Evolutionary conservation across 2,888 invertebrate genomes (phyloP), one percentile per base, ranked within the genome.

Genomic region (Andrena flavipes): DNA sequence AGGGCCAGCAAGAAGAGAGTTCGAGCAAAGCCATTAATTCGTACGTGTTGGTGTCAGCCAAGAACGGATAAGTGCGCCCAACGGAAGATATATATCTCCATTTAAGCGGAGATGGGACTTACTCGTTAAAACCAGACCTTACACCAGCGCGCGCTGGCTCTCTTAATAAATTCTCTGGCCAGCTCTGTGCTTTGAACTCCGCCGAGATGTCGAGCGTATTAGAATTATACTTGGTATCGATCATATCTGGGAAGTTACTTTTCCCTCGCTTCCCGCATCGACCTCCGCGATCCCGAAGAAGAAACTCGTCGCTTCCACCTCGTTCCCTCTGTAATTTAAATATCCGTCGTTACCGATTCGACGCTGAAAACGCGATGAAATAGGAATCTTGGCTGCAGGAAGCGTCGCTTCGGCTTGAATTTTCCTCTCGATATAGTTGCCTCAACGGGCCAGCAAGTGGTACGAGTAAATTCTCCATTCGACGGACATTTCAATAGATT

Each of bases 51-150:
- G 92, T 92, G 92, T 92, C 92, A 91, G 92, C 92, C 91, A 92
- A 91, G 91, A 92, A 91, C 91, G 91, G 91, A 93, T 92, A 93
- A 93, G 92, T 92, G 92, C 92, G 90, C 91, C 92, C 90, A 90
- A 87, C 89, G 89, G 90, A 91, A 93, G 91, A 92, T 92, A 92
- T 92, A 93, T 93, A 92, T 92, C 92, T 92, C 92, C 91, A 93
- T 92, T 93, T 92, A 90, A 89, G 89, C 88, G 85, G 89, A 91
- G 91, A 91, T 91, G 90, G 91, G 88, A 89, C 91, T 90, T 91
- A 91, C 91, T 92, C 92, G 92, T 92, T 92, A 92, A 92, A 92
- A 90, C 89, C 90, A 90, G 91, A 90, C 89, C 91, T 89, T 89
- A 88, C 76, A 84, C 85, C 77, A 64, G 81, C 59, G 62, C 42